Base-by-base conservation (phyloP, 1,140 invertebrate genomes). In the Popillia japonica region DNA sequence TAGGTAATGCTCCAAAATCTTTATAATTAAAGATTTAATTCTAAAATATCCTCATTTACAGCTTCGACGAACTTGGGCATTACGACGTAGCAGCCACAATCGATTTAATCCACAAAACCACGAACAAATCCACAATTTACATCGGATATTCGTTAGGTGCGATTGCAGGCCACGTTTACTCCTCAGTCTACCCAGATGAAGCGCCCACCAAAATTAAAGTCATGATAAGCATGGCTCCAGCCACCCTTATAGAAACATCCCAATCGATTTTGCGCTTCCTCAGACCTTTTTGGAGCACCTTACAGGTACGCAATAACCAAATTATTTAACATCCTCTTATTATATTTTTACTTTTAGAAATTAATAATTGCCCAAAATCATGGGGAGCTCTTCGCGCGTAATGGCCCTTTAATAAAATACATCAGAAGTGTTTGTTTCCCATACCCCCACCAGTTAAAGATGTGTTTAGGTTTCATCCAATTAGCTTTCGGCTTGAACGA, bases 1-100 rank as follows among this genome's bases (percentile, higher is more conserved):
- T 22, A 76, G 75, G 75, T 76, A 86, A 78, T 87, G 14, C n/a
- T 6, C 48, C 6, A 2, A 2, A 34, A 55, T 55, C 6, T 55
- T 17, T 2, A 17, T 6, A 0, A 0, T 3, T n/a, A 55, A 14
- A 14, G 4, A 6, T 7, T 55, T n/a, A 55, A 55, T 55, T 17
- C n/a, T n/a, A n/a, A n/a, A n/a, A n/a, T 7, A 6, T 14, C 2
- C 17, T 0, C 0, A 55, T 55, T 55, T 55, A 17, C n/a, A 55
- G 75, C 22, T 76, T 76, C 10, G 40, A 76, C 14, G 75, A 76
- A 55, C 40, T 76, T 6, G 75, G 75, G 22, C 8, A 20, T 22
- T 76, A 55, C n/a, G 75, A 76, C n/a, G n/a, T 76, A 17, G 9
- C 3, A 44, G 14, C 75, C 6, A 40, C 40, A 55, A 27, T 76